Evolutionary conservation across 1,140 invertebrate genomes (phyloP), one percentile per base, ranked within the genome.

Genomic region (Heliconius hewitsoni): DNA sequence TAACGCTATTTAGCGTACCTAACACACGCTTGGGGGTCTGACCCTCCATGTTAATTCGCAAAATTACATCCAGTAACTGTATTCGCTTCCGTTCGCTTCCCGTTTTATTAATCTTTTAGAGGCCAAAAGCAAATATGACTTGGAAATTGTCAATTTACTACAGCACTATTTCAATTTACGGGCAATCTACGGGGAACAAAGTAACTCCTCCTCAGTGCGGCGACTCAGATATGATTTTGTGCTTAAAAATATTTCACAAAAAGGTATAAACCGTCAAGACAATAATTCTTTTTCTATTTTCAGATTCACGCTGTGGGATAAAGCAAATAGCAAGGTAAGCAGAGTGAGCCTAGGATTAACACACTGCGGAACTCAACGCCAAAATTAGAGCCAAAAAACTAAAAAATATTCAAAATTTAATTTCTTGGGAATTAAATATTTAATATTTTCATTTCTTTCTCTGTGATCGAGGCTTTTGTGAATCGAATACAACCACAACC

Each of bases 101-200:
- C 75, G 82, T 82, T 87, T 87, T 87, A 87, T 85, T 85, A 86
- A 85, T 84, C 78, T 83, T 85, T 86, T 80, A 78, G 74, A 85
- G 83, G 83, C 76, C 80, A 82, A 78, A 76, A 57, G 78, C 73
- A 81, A 81, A 81, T 81, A 81, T 78, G 80, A 81, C 76, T 77
- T 78, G 82, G 76, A 83, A 83, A 83, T 83, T 78, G 79, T 37
- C 82, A 81, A 81, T 81, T 81, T 81, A 81, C 60, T 76, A 76
- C 52, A 42, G 76, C 79, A 78, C 79, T 76, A 81, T 83, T 78
- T 77, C 76, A 78, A 78, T 83, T 70, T 78, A 70, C 74, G 74
- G 78, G 79, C 81, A 74, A 74, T 66, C 50, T 79, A 72, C 71
- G 73, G 37, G 55, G 79, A 66, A 76, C 66, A 76, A 66, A 73